Percentiles rank a stretch among this genome's conserved stretches.
These are phyloP conservation scores for Ceratosolen solmsi DNA, from an alignment of 1,140 invertebrate species.

Conservation along the genomic window DNA sequence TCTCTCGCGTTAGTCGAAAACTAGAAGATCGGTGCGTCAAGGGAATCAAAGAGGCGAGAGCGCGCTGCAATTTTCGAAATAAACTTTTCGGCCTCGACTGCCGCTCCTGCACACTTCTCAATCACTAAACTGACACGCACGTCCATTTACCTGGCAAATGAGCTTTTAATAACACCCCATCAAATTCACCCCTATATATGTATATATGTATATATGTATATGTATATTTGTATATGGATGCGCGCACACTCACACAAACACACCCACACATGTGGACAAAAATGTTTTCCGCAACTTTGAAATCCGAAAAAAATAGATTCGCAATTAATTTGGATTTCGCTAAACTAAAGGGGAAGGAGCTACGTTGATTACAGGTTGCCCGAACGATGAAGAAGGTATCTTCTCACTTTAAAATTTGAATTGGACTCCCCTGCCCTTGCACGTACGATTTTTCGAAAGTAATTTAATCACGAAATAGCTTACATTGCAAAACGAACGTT, in stretches of 20 bases:
- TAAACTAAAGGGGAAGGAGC: slow-evolving; percentile 22
- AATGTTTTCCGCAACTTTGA: slow-evolving; percentile 32
- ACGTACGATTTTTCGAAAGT: neutral
- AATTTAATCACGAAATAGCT: neutral
- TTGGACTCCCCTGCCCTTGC: neutral
- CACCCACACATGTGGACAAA: neutral
- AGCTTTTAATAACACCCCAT: slow-evolving; percentile 44
- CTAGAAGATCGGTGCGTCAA: slow-evolving; percentile 20
- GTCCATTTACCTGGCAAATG: slow-evolving; percentile 48
- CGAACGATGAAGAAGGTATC: slow-evolving; percentile 10
- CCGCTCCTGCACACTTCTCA: neutral
- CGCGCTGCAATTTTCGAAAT: slow-evolving; percentile 41
- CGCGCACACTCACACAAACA: too few relatives aligned
- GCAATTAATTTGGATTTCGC: slow-evolving; percentile 49
- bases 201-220: too few relatives aligned
- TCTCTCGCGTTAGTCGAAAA: neutral
- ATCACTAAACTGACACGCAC: slow-evolving; percentile 46
- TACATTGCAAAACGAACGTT: neutral
- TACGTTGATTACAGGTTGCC: slow-evolving; percentile 25
- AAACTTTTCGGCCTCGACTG: slow-evolving; percentile 35
- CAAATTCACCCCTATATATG: neutral
- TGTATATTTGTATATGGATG: too few relatives aligned
- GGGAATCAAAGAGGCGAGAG: slow-evolving; percentile 2
- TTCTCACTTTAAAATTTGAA: slow-evolving; percentile 61
- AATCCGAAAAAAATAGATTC: slow-evolving; percentile 12